A percentile compares a stretch with the other conserved stretches of the same genome.
These are phyloP conservation scores for Meles meles DNA, from an alignment of 2,113 vertebrate genomes.

Conservation along the genomic window DNA sequence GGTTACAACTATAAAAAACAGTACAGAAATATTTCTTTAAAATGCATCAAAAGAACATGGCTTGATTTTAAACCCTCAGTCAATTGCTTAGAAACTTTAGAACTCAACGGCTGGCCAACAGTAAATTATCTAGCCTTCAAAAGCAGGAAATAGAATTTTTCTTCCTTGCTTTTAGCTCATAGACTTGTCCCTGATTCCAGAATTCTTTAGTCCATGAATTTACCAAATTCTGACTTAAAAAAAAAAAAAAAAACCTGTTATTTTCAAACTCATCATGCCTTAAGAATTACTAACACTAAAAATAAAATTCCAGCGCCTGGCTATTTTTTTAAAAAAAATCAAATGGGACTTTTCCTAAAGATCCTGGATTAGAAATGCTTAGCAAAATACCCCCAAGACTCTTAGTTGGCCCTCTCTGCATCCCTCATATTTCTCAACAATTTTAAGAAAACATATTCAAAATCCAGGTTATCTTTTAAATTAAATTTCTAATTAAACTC, in stretches of 20 bases:
- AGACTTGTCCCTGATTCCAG: not conserved
- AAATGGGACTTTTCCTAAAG: not conserved
- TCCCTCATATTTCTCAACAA: not conserved
- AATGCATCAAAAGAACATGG: not conserved
- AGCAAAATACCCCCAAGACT: not conserved
- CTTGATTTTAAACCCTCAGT: constrained; percentile 13
- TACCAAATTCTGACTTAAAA: not conserved
- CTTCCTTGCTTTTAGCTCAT: not conserved
- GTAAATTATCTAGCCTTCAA: not conserved
- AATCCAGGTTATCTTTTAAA: not conserved
- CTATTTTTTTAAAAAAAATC: not conserved
- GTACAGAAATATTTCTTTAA: not conserved
- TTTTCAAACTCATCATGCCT: not conserved
- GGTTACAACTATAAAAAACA: not conserved
- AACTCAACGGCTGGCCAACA: not conserved
- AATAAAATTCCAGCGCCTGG: not conserved
- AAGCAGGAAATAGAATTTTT: not conserved
- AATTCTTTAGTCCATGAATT: not conserved
- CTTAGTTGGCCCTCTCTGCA: not conserved
- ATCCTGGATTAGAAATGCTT: not conserved
- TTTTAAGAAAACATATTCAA: not conserved
- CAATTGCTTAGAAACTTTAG: not conserved
- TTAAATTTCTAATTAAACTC: not conserved
- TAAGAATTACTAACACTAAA: not conserved
- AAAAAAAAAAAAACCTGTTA: not conserved